Conservation (phyloP, 1,140 invertebrate genomes). For the Trichonephila clavata region DNA sequence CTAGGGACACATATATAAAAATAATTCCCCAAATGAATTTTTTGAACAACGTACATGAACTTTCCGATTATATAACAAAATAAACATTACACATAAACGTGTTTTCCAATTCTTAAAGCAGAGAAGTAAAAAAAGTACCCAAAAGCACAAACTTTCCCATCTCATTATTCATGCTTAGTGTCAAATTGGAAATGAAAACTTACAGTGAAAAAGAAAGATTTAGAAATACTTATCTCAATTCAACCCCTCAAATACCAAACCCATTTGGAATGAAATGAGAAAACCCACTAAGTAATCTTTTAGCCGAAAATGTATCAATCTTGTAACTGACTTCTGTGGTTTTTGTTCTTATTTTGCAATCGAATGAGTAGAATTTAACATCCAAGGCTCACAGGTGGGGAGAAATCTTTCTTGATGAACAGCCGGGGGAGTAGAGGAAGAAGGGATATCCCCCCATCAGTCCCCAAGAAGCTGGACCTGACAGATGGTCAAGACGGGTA, state of each 20-base stretch:
- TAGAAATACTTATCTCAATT: background rate
- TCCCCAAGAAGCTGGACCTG: background rate
- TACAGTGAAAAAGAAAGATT: background rate
- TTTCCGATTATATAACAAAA: too few species aligned
- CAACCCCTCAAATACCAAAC: background rate
- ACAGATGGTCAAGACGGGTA: conserved; percentile 46
- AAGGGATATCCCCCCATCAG: background rate
- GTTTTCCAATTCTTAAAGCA: too few species aligned
- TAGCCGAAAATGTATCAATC: background rate
- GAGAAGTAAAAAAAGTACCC: background rate
- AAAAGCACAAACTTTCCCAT: background rate
- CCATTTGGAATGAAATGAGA: background rate
- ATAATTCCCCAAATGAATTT: too few species aligned
- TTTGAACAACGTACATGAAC: too few species aligned
- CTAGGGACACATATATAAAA: too few species aligned
- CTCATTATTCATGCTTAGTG: conserved; percentile 1
- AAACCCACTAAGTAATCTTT: background rate
- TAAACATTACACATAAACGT: too few species aligned
- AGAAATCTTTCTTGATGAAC: background rate
- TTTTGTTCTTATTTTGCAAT: background rate
- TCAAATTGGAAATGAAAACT: background rate
- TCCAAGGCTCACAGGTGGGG: background rate
- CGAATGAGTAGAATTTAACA: background rate
- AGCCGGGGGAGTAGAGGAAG: background rate
- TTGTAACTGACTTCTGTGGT: background rate